Evolutionary conservation across 2,797 vertebrate genomes (phyloP).

Genomic region (Semaprochilodus insignis): DNA sequence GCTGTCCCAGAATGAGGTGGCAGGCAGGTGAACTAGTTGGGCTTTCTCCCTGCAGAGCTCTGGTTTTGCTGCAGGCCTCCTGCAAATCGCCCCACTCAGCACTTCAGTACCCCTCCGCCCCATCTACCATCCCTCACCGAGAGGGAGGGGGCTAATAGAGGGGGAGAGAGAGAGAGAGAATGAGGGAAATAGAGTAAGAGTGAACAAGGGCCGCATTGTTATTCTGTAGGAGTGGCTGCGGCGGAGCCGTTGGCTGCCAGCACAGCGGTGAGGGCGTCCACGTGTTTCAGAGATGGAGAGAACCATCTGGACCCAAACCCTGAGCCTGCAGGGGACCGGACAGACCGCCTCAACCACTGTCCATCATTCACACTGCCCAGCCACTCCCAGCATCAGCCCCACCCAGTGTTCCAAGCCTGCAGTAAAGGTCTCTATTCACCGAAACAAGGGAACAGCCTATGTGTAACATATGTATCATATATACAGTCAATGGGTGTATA

Average conservation of each 20-base stretch:
- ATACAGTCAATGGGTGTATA: no score
- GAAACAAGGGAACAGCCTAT: neutral
- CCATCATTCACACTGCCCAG: neutral
- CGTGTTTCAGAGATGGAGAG: constrained; percentile 42
- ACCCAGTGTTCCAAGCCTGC: neutral
- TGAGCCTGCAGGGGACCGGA: constrained; percentile 17
- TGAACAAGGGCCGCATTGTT: constrained; percentile 75
- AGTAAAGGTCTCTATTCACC: neutral
- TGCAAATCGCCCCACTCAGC: constrained; percentile 41
- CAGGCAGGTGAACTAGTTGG: constrained; percentile 12
- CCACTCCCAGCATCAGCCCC: neutral
- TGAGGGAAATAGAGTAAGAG: constrained; percentile 58
- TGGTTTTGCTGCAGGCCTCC: constrained; percentile 45
- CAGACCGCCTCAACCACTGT: constrained; percentile 34
- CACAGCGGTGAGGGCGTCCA: constrained; percentile 35
- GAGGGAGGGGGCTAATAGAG: constrained; percentile 55
- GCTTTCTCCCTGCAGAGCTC: constrained; percentile 33
- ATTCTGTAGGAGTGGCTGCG: constrained; percentile 75
- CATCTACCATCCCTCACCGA: constrained; percentile 38
- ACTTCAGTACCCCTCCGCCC: constrained; percentile 35
- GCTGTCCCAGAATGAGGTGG: neutral
- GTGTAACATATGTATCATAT: no score
- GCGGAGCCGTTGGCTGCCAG: constrained; percentile 72
- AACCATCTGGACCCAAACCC: constrained; percentile 48
- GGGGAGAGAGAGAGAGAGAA: constrained; percentile 12